Evolutionary conservation across 2,888 invertebrate species (phyloP), one percentile per base, ranked within the genome.

Genomic region (Mimas tiliae): DNA sequence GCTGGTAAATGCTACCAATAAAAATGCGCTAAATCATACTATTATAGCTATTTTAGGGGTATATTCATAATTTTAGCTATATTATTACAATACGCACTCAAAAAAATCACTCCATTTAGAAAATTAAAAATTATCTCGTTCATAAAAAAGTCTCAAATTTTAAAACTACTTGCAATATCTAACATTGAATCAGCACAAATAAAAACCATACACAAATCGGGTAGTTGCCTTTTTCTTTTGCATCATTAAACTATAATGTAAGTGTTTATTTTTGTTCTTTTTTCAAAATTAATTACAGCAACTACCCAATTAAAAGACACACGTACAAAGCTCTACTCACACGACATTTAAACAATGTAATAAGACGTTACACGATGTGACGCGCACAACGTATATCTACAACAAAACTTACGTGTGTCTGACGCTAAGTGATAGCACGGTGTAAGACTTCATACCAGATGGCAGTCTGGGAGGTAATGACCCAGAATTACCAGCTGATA

Each of bases 401-500:
- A 73, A 68, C 66, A 81, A 38, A 58, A 92, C 91, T 91, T 88
- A 91, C 92, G 80, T 84, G 85, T 87, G 83, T 86, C 82, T 74
- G 77, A 72, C 72, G 77, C 71, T 73, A 74, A 66, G 83, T 74
- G 72, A 84, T 72, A 62, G 72, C 63, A 66, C 83, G 79, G 77
- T 70, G 67, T 70, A 69, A 83, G 85, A 90, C 94, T 93, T 94
- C 92, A 97, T 97, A 98, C 96, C 97, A 97, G 96, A 95, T 95
- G 96, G 96, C 96, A 97, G 95, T 95, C 97, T 97, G 97, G 96
- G 96, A 92, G 89, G 91, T 85, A 65, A 48, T 83, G 94, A 95
- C 97, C 97, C 97, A 97, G 97, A 98, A 98, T 98, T 98, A 98
- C 98, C 98, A 98, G 98, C 98, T 98, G 98, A 98, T 98, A 98